Conservation (phyloP, 2,113 vertebrate genomes). For the Gnathonemus echidnorhynchus region DNA sequence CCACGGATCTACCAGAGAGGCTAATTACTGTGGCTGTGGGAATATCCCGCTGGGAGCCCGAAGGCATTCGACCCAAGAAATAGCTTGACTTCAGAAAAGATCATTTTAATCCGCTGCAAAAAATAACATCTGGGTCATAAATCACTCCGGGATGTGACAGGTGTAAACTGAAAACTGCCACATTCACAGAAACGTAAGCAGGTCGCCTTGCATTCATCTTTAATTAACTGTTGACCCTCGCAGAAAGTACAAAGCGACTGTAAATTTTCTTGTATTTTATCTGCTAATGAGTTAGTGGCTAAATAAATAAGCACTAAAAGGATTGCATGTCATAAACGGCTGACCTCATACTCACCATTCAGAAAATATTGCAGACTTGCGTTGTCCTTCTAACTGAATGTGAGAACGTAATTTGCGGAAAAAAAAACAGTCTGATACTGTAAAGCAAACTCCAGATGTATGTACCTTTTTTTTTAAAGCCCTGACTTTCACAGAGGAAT, state of each 20-base stretch:
- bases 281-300: background rate
- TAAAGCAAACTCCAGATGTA: background rate
- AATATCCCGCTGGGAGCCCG: background rate
- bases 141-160: conserved; percentile 19
- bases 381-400: background rate
- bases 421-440: background rate
- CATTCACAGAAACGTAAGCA: conserved; percentile 9
- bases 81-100: conserved; percentile 16
- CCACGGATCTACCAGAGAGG: background rate
- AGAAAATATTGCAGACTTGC: background rate
- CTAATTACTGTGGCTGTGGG: conserved; percentile 18
- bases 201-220: conserved; percentile 16
- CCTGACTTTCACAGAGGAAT: background rate
- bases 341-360: background rate
- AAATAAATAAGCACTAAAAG: background rate
- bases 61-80: conserved; percentile 3
- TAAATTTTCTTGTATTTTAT: background rate
- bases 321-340: background rate
- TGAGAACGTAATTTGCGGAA: background rate
- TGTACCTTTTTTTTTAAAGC: background rate
- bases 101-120: conserved; percentile 1
- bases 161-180: conserved; percentile 17
- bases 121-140: conserved; percentile 3
- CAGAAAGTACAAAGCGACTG: background rate
- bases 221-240: background rate